These are phyloP conservation scores for Caenorhabditis remanei DNA, from an alignment of 1,140 invertebrate genomes.

Conservation along the genomic window DNA sequence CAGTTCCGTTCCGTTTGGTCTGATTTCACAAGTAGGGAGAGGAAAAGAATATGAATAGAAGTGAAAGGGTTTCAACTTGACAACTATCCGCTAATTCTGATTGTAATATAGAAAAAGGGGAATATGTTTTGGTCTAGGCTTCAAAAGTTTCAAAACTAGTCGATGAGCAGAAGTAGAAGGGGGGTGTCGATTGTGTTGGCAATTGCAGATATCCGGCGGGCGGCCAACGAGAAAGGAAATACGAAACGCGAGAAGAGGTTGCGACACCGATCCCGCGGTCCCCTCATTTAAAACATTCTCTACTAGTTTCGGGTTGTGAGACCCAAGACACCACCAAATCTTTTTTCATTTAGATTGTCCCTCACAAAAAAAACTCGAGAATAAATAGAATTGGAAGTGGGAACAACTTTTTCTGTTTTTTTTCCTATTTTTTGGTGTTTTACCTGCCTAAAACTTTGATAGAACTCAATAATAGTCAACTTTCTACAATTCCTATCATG, in stretches of 20 bases:
- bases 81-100: not conserved
- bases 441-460: too few species aligned
- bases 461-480: not conserved
- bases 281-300: conserved; percentile 32
- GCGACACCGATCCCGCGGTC: conserved; percentile 51
- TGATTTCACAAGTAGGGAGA: conserved; percentile 18
- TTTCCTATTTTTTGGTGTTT: not conserved
- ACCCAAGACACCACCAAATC: conserved; percentile 48
- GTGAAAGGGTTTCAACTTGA: not conserved
- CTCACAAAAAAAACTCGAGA: conserved; percentile 38
- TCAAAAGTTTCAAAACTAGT: conserved; percentile 47
- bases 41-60: not conserved
- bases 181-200: conserved; percentile 50
- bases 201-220: conserved; percentile 45
- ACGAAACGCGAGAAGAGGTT: conserved; percentile 56
- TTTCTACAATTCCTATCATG: not conserved
- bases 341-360: conserved; percentile 38
- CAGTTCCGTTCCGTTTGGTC: not conserved
- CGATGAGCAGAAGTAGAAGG: conserved; percentile 14
- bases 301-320: conserved; percentile 46
- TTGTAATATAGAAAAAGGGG: not conserved
- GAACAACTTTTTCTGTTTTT: not conserved
- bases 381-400: not conserved
- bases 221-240: conserved; percentile 48
- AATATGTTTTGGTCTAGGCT: not conserved